phyloP scores from a whole-genome alignment of 1,140 invertebrate genomes.

The Lepidurus arcticus region DNA sequence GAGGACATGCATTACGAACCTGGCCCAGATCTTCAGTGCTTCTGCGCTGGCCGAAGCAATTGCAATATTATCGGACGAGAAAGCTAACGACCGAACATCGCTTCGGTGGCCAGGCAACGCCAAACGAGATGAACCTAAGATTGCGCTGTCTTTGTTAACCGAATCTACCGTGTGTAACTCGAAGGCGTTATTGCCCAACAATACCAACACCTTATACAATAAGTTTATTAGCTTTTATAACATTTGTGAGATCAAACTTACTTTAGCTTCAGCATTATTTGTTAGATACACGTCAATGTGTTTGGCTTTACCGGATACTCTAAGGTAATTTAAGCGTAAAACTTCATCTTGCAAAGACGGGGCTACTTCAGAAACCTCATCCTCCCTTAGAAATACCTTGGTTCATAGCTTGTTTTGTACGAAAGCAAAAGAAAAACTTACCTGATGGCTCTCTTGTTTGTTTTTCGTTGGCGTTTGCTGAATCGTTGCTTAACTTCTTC shows the following conservation, averaged over 20 bases:
- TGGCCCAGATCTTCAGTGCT: slow-evolving; percentile 89
- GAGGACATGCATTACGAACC: slow-evolving; percentile 47
- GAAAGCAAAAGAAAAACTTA: not conserved
- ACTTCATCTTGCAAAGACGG: slow-evolving; percentile 60
- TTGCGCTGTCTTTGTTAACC: slow-evolving; percentile 54
- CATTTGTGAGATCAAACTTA: slow-evolving; percentile 39
- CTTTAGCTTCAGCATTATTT: slow-evolving; percentile 62
- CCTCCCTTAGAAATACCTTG: slow-evolving; percentile 34
- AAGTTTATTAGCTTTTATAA: slow-evolving; percentile 30
- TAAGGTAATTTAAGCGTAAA: slow-evolving; percentile 58
- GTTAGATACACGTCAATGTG: slow-evolving; percentile 56
- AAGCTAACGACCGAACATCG: slow-evolving; percentile 76
- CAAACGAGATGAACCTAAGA: slow-evolving; percentile 41
- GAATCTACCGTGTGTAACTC: slow-evolving; percentile 50
- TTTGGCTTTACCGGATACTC: slow-evolving; percentile 62
- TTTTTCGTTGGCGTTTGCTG: slow-evolving; percentile 70
- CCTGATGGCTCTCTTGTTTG: slow-evolving; percentile 40
- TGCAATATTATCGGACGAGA: slow-evolving; percentile 84
- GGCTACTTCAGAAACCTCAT: slow-evolving; percentile 35
- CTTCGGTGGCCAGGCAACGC: slow-evolving; percentile 73
- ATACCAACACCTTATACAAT: slow-evolving; percentile 42
- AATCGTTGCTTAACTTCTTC: slow-evolving; percentile 63
- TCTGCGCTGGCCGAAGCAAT: slow-evolving; percentile 79
- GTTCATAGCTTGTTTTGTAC: no score
- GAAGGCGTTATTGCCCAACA: slow-evolving; percentile 49